These are phyloP conservation scores for Norana najaformis DNA, from an alignment of 2,888 invertebrate genomes.

Conservation along the genomic window DNA sequence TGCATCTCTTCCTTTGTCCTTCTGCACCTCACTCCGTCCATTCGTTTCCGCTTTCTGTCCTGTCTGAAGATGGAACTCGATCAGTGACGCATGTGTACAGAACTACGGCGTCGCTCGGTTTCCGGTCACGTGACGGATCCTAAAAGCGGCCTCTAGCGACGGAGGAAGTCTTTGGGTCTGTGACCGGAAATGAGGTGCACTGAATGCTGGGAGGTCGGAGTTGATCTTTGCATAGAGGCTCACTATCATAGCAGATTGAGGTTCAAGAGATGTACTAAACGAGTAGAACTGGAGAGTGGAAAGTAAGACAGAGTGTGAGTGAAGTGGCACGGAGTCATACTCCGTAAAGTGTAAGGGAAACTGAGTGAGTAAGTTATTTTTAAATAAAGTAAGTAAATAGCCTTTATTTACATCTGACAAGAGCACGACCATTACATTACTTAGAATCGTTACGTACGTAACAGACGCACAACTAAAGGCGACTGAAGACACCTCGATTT, in stretches of 20 bases:
- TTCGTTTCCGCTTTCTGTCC: background rate
- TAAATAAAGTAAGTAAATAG: too few relatives aligned
- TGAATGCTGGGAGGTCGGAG: conserved; percentile 13
- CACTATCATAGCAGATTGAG: too few relatives aligned
- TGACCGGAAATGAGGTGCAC: conserved; percentile 13
- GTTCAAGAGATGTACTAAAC: background rate
- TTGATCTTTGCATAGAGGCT: background rate
- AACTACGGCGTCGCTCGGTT: background rate
- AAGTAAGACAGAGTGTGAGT: background rate
- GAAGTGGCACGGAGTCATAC: background rate
- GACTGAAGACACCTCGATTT: too few relatives aligned
- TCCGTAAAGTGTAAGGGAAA: background rate
- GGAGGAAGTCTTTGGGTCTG: background rate
- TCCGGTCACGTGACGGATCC: background rate
- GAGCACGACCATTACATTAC: too few relatives aligned
- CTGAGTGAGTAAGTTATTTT: background rate
- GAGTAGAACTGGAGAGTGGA: background rate
- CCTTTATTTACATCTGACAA: too few relatives aligned
- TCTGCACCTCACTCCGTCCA: background rate
- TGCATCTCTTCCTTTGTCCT: background rate
- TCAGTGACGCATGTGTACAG: background rate
- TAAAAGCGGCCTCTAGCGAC: background rate
- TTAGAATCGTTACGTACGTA: too few relatives aligned
- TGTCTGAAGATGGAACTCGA: background rate
- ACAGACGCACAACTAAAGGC: too few relatives aligned